Conservation (phyloP, 2,888 invertebrate genomes). For the Lasius fuliginosus region DNA sequence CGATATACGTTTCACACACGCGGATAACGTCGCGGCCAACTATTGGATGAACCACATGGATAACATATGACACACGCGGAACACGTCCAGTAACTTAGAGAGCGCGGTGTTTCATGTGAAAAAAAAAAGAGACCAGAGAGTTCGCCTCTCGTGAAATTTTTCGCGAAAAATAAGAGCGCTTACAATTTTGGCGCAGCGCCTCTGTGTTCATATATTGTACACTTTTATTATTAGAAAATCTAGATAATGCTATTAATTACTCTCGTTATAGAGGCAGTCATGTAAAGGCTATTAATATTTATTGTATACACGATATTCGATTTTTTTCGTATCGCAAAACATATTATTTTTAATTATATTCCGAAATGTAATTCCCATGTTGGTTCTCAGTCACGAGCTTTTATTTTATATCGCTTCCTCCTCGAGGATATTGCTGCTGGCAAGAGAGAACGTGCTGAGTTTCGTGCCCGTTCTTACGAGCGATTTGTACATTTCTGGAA, state of each 20-base stretch:
- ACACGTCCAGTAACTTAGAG: conserved; percentile 39
- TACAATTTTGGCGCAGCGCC: neutral
- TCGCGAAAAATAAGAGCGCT: neutral
- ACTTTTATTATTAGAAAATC: conserved; percentile 13
- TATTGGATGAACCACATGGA: conserved; percentile 5
- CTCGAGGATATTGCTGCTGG: conserved; percentile 36
- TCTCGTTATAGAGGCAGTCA: neutral
- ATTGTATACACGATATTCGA: neutral
- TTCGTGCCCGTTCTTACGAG: conserved; percentile 35
- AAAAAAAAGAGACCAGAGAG: neutral
- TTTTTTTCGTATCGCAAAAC: neutral
- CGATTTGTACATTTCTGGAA: conserved; percentile 67
- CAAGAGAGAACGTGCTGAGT: conserved; percentile 27
- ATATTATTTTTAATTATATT: conserved; percentile 35
- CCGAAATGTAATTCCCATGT: neutral
- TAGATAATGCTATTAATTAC: neutral
- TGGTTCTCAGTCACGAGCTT: neutral
- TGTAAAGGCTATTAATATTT: neutral
- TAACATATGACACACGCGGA: conserved; percentile 45
- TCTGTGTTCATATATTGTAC: neutral
- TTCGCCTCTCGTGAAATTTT: neutral
- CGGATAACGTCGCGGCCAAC: conserved; percentile 33
- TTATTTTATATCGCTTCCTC: conserved; percentile 31
- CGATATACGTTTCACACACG: conserved; percentile 27
- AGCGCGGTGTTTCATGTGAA: neutral